Conservation (phyloP, 2,113 vertebrate species). For the Oreotragus oreotragus region DNA sequence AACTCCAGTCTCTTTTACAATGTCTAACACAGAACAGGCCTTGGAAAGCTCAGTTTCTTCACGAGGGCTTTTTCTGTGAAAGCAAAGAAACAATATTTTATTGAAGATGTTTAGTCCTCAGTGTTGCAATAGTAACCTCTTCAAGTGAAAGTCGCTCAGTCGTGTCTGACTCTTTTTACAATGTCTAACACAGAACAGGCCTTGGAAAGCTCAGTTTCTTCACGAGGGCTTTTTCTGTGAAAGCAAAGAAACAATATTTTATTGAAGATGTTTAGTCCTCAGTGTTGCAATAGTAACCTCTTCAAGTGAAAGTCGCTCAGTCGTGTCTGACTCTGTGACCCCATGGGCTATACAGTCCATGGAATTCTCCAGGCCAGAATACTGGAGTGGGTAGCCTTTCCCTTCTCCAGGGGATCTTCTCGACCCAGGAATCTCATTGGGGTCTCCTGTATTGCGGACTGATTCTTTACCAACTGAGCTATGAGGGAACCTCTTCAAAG, state of each 20-base stretch:
- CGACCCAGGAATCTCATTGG: not conserved
- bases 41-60: constrained; percentile 67
- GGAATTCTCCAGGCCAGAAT: not conserved
- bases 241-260: constrained; percentile 67
- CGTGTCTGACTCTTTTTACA: not conserved
- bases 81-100: constrained; percentile 64
- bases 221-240: constrained; percentile 53
- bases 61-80: constrained; percentile 55
- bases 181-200: no score
- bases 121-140: constrained; percentile 75
- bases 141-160: not conserved
- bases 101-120: constrained; percentile 48
- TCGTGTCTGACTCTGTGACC: not conserved
- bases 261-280: constrained; percentile 40
- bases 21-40: constrained; percentile 63
- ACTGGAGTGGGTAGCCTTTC: not conserved
- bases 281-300: constrained; percentile 75
- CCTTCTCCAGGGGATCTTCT: not conserved
- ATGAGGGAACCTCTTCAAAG: constrained; percentile 60
- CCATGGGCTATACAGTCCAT: not conserved
- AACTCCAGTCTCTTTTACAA: constrained; percentile 55
- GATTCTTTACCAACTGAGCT: not conserved
- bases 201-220: no score
- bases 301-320: constrained; percentile 7
- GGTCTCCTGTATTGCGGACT: not conserved